Conservation (phyloP, 2,888 invertebrate genomes). For the Epinotia brunnichana region DNA sequence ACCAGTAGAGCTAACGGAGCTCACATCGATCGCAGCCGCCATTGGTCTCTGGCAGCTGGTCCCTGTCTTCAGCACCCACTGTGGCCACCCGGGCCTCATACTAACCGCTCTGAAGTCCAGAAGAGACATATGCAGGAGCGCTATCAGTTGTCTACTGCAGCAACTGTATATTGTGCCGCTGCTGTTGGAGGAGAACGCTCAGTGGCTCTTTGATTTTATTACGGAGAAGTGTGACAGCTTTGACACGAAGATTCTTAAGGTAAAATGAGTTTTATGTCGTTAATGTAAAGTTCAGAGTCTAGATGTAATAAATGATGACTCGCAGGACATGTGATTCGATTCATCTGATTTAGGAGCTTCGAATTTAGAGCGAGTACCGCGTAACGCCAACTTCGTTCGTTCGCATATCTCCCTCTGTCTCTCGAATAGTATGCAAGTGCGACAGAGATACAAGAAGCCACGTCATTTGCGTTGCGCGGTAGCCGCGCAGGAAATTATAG, state of each 20-base stretch:
- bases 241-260: constrained; percentile 83
- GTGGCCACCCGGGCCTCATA: constrained; percentile 68
- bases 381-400: no score
- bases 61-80: constrained; percentile 70
- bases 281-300: neutral
- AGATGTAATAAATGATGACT: no score
- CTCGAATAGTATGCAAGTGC: no score
- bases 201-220: constrained; percentile 81
- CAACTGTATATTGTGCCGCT: constrained; percentile 68
- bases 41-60: constrained; percentile 79
- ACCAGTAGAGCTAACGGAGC: constrained; percentile 63
- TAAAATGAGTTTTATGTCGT: constrained; percentile 49
- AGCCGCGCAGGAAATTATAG: no score
- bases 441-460: no score
- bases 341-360: no score
- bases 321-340: no score
- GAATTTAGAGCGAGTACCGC: no score
- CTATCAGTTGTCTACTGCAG: constrained; percentile 63
- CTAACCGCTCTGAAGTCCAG: constrained; percentile 63
- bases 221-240: constrained; percentile 78
- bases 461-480: no score
- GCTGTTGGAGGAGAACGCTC: constrained; percentile 73
- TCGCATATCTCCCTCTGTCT: no score
- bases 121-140: constrained; percentile 68
- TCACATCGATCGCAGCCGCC: constrained; percentile 67